phyloP scores from a whole-genome alignment of 2,797 vertebrate genomes.

The Cephalopachus bancanus region DNA sequence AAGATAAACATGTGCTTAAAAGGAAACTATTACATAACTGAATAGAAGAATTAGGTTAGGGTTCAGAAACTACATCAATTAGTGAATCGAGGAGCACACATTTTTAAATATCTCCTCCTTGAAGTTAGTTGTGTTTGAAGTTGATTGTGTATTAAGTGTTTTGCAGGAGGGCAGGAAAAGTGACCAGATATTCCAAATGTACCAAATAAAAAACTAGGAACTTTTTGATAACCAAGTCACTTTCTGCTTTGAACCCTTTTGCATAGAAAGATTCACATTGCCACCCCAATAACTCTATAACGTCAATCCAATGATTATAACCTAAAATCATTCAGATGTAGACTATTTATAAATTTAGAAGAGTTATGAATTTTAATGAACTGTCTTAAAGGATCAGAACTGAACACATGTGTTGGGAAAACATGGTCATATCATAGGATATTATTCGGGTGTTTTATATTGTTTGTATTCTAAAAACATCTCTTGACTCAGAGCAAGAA shows the following conservation, averaged over 20 bases:
- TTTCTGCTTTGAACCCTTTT: not conserved
- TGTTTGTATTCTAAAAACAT: not conserved
- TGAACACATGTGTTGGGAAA: accelerated
- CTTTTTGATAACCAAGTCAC: not conserved
- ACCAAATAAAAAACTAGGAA: accelerated
- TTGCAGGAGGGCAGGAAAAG: accelerated
- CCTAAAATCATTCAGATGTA: accelerated
- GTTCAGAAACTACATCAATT: not conserved
- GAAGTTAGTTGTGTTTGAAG: too few relatives aligned
- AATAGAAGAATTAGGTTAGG: not conserved
- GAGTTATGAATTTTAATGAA: accelerated
- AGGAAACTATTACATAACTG: not conserved
- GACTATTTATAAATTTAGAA: accelerated
- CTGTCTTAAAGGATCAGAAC: too few relatives aligned
- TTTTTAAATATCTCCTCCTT: not conserved
- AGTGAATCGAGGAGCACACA: not conserved
- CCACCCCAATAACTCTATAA: accelerated
- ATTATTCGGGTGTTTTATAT: accelerated
- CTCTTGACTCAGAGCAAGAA: not conserved
- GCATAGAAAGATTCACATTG: not conserved
- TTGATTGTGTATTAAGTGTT: accelerated
- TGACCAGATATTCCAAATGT: not conserved
- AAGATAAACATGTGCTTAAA: not conserved
- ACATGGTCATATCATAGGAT: accelerated
- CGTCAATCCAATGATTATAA: accelerated